Evolutionary conservation across 2,888 invertebrate species (phyloP).

Genomic region (Drosophila kuntzei): DNA sequence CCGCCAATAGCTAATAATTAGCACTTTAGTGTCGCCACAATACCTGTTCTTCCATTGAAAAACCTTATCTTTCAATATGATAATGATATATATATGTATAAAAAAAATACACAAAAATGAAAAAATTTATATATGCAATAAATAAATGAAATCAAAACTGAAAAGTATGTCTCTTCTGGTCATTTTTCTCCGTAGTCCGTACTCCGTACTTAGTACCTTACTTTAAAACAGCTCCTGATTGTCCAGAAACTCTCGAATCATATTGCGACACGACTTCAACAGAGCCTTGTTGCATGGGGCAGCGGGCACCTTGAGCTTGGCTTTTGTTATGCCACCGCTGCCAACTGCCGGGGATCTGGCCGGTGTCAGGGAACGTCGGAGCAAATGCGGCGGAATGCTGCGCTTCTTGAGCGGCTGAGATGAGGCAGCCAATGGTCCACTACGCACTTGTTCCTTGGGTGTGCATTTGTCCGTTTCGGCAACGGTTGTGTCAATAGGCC

Average conservation of each 20-base stretch:
- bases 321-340: slow-evolving; percentile 39
- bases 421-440: slow-evolving; percentile 5
- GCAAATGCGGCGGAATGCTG: slow-evolving; percentile 56
- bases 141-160: slow-evolving; percentile 75
- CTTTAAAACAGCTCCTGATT: slow-evolving; percentile 51
- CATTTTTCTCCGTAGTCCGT: neutral
- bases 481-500: neutral
- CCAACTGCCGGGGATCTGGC: slow-evolving; percentile 28
- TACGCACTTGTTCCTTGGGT: slow-evolving; percentile 58
- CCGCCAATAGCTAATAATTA: slow-evolving; percentile 81
- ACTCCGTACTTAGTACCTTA: neutral
- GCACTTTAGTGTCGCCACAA: slow-evolving; percentile 81
- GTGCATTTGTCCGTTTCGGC: slow-evolving; percentile 46
- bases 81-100: slow-evolving; percentile 54
- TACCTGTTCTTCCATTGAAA: slow-evolving; percentile 78
- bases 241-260: slow-evolving; percentile 75
- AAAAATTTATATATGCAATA: slow-evolving; percentile 80
- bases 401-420: slow-evolving; percentile 68
- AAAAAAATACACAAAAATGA: slow-evolving; percentile 37
- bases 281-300: slow-evolving; percentile 53
- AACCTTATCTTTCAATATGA: slow-evolving; percentile 65
- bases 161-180: slow-evolving; percentile 35
- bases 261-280: slow-evolving; percentile 70
- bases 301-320: slow-evolving; percentile 39
- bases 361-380: slow-evolving; percentile 55